phyloP scores from a whole-genome alignment of 1,140 invertebrate genomes.

The Paraescarpia echinospica region DNA sequence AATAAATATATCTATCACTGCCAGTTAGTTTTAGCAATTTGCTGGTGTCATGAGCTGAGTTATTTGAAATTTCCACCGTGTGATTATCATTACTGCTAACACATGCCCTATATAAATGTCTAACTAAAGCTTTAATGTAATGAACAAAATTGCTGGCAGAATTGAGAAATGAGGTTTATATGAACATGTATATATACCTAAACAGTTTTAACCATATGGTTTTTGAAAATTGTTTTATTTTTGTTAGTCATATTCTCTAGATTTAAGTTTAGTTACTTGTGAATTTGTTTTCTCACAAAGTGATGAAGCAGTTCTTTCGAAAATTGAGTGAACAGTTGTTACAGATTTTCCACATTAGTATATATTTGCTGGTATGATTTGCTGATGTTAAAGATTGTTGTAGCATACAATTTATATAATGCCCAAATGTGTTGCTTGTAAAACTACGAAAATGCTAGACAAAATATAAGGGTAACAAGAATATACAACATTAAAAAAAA shows the following conservation, averaged over 20 bases:
- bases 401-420: not conserved
- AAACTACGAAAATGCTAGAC: not conserved
- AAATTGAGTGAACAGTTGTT: not conserved
- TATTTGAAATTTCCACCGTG: not conserved
- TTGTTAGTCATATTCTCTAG: not conserved
- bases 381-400: not conserved
- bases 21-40: not conserved
- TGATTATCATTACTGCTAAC: not conserved
- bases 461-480: not conserved
- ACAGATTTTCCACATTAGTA: not conserved
- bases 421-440: not conserved
- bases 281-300: not conserved
- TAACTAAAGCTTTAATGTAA: not conserved
- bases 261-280: not conserved
- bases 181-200: not conserved
- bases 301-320: not conserved
- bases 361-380: not conserved
- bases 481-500: not conserved
- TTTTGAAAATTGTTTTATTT: slow-evolving; percentile 2
- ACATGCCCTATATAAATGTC: not conserved
- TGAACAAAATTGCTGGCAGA: not conserved
- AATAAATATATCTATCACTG: not conserved
- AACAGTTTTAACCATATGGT: not conserved
- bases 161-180: not conserved
- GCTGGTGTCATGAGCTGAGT: not conserved